These are phyloP conservation scores for Centropristis striata DNA, from an alignment of 2,113 vertebrate species.

Conservation along the genomic window DNA sequence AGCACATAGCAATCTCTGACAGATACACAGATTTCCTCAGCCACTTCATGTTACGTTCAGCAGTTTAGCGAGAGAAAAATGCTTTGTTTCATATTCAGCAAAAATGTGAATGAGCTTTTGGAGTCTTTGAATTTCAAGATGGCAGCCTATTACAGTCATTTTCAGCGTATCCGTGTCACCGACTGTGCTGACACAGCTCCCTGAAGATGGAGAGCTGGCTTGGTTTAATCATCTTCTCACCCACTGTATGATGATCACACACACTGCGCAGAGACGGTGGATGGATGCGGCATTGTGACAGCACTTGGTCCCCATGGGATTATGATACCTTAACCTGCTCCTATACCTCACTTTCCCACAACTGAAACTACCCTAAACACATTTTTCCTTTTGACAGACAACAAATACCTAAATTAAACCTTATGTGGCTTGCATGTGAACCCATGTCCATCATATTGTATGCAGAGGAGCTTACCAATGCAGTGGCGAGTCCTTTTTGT, in stretches of 20 bases:
- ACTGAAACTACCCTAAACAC: conserved; percentile 17
- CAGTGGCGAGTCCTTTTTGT: conserved; percentile 10
- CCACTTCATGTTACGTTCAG: conserved; percentile 64
- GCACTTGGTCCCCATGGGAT: conserved; percentile 10
- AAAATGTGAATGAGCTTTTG: conserved; percentile 64
- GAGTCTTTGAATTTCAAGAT: conserved; percentile 69
- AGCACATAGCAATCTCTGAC: conserved; percentile 33
- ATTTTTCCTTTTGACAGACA: not conserved
- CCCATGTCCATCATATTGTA: not conserved
- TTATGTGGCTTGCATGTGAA: not conserved
- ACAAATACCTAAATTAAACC: not conserved
- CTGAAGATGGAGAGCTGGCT: conserved; percentile 56
- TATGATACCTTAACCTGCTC: not conserved
- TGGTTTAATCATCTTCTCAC: conserved; percentile 73
- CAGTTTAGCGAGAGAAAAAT: conserved; percentile 54
- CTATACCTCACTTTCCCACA: not conserved
- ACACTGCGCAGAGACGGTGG: conserved; percentile 40
- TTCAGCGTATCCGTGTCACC: conserved; percentile 67
- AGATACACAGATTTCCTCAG: conserved; percentile 58
- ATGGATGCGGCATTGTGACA: conserved; percentile 36
- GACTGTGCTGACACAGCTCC: conserved; percentile 77
- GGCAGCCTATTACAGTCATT: conserved; percentile 61
- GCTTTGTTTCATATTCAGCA: conserved; percentile 78
- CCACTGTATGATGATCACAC: conserved; percentile 46
- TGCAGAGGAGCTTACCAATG: not conserved